phyloP scores from a whole-genome alignment of 2,113 vertebrate species.

The Tachuris rubrigastra region DNA sequence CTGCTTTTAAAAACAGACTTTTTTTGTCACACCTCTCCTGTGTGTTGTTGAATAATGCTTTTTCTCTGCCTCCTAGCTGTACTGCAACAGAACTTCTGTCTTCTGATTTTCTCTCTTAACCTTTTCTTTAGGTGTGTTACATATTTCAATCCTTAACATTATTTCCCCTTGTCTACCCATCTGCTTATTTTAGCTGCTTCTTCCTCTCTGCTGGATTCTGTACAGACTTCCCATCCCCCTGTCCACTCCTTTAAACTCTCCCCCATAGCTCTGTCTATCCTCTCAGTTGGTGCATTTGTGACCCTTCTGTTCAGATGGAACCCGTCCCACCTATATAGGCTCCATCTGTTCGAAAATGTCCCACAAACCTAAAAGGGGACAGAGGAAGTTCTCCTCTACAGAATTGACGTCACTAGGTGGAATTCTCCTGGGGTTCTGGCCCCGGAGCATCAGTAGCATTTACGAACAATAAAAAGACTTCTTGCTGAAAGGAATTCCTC shows the following conservation, averaged over 20 bases:
- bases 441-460: conserved; percentile 54
- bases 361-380: conserved; percentile 74
- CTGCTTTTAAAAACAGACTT: background rate
- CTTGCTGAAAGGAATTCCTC: conserved; percentile 36
- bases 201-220: conserved; percentile 75
- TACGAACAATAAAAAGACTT: conserved; percentile 72
- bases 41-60: background rate
- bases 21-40: background rate
- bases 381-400: conserved; percentile 79
- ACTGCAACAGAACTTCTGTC: background rate
- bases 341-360: conserved; percentile 79
- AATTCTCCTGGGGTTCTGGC: conserved; percentile 78
- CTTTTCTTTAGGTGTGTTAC: conserved; percentile 61
- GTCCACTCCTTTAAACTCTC: conserved; percentile 81
- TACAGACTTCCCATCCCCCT: conserved; percentile 76
- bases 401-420: conserved; percentile 79
- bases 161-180: conserved; percentile 72
- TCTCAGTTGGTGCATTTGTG: conserved; percentile 80
- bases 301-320: conserved; percentile 84
- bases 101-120: conserved; percentile 19
- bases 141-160: conserved; percentile 61
- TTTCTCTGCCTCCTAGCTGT: background rate
- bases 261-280: conserved; percentile 84
- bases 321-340: conserved; percentile 78
- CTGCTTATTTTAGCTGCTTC: conserved; percentile 77